Conservation (phyloP, 1,140 invertebrate species). For the Temnothorax longispinosus region DNA sequence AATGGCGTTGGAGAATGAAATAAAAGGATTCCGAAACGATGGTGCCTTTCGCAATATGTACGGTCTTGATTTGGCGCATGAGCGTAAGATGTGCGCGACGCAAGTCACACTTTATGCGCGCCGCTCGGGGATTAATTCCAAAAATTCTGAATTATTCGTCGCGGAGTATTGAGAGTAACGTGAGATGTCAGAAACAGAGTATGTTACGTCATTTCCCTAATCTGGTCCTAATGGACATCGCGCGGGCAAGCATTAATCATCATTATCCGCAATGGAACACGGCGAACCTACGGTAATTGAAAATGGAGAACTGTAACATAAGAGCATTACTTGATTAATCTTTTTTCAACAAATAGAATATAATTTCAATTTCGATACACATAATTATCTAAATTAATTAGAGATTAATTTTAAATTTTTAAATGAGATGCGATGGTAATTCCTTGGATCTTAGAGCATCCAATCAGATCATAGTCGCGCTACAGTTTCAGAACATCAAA, state of each 20-base stretch:
- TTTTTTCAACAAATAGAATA: neutral
- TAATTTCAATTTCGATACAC: neutral
- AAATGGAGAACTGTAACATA: neutral
- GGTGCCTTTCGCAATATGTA: neutral
- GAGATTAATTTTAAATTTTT: neutral
- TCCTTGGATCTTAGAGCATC: neutral
- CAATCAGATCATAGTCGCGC: neutral
- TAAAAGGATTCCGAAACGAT: neutral
- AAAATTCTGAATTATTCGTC: constrained; percentile 51
- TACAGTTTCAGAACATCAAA: neutral
- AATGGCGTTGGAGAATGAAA: neutral
- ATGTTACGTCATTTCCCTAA: constrained; percentile 27
- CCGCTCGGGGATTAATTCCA: constrained; percentile 8
- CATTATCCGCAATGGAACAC: neutral
- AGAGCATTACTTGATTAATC: neutral
- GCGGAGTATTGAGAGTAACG: constrained; percentile 24
- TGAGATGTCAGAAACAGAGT: neutral
- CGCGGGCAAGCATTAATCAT: constrained; percentile 14
- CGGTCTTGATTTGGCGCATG: constrained; percentile 28
- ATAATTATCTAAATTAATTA: neutral
- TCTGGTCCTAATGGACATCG: constrained; percentile 1
- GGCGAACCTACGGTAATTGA: neutral
- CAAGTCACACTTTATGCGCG: neutral
- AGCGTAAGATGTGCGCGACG: constrained; percentile 22
- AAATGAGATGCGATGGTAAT: neutral